Evolutionary conservation across 1,140 invertebrate genomes (phyloP).

Genomic region (Panulirus ornatus): DNA sequence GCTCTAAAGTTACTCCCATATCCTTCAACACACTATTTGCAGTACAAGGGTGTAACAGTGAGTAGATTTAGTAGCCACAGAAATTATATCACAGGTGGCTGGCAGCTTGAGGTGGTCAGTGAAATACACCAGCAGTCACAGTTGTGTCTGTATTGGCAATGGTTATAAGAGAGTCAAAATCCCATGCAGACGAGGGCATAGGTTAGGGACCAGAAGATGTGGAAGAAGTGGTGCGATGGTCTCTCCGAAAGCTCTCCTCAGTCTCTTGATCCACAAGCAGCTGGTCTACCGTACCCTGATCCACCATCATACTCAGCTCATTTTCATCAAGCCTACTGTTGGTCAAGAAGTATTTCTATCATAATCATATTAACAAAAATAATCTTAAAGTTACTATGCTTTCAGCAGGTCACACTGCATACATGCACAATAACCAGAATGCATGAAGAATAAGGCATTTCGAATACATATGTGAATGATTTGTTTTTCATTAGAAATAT

Average conservation of each 20-base stretch:
- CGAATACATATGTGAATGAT: too few species aligned
- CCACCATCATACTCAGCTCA: conserved; percentile 68
- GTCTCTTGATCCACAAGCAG: conserved; percentile 66
- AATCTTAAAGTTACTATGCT: too few species aligned
- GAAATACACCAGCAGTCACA: conserved; percentile 39
- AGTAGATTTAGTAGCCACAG: conserved; percentile 43
- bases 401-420: too few species aligned
- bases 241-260: conserved; percentile 63
- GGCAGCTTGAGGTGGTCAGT: conserved; percentile 43
- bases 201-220: conserved; percentile 57
- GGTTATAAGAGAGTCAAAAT: conserved; percentile 20
- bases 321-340: conserved; percentile 65
- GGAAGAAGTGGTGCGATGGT: conserved; percentile 54
- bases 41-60: not conserved
- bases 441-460: too few species aligned
- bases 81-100: conserved; percentile 36
- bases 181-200: conserved; percentile 28
- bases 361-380: not conserved
- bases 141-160: conserved; percentile 45
- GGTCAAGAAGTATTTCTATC: not conserved
- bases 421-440: too few species aligned
- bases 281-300: conserved; percentile 57
- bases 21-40: conserved; percentile 13
- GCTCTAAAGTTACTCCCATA: conserved; percentile 19
- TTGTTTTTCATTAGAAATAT: too few species aligned